Percentiles rank a stretch among this genome's conserved stretches.
Evolutionary conservation across 2,888 invertebrate species (phyloP).

Genomic region (Trilocha varians): DNA sequence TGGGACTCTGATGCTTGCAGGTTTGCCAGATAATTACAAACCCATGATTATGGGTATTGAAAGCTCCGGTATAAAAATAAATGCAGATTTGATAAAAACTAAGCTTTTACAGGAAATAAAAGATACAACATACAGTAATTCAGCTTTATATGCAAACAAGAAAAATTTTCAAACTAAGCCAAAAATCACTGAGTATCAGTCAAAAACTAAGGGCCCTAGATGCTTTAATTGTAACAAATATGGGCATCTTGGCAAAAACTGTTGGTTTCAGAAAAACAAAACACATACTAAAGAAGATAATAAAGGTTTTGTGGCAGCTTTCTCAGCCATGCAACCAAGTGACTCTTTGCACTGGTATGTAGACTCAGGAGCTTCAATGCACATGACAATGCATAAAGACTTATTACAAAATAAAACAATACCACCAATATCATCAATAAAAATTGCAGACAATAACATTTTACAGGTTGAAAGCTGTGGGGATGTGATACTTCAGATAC

Average conservation of each 20-base stretch:
- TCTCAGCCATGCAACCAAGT: background rate
- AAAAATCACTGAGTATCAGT: no score
- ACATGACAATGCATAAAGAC: conserved; percentile 3
- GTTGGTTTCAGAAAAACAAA: background rate
- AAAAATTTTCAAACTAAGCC: no score
- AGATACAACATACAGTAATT: no score
- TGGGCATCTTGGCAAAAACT: background rate
- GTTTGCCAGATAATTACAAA: conserved; percentile 12
- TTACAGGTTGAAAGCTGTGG: background rate
- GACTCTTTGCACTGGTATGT: conserved; percentile 1
- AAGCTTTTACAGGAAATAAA: no score
- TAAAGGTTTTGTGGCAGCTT: conserved; percentile 1
- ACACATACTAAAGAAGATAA: conserved; percentile 1
- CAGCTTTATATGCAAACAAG: no score
- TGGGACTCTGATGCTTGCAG: conserved; percentile 14
- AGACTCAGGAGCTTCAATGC: conserved; percentile 5
- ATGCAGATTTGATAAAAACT: no score
- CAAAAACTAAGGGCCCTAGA: conserved; percentile 10
- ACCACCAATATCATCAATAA: background rate
- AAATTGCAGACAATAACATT: background rate
- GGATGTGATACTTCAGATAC: background rate
- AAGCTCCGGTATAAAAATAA: no score
- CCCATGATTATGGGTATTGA: no score
- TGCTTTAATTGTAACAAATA: conserved; percentile 11
- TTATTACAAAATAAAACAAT: background rate